phyloP scores from a whole-genome alignment of 2,113 vertebrate species.

The Sinocyclocheilus anshuiensis region DNA sequence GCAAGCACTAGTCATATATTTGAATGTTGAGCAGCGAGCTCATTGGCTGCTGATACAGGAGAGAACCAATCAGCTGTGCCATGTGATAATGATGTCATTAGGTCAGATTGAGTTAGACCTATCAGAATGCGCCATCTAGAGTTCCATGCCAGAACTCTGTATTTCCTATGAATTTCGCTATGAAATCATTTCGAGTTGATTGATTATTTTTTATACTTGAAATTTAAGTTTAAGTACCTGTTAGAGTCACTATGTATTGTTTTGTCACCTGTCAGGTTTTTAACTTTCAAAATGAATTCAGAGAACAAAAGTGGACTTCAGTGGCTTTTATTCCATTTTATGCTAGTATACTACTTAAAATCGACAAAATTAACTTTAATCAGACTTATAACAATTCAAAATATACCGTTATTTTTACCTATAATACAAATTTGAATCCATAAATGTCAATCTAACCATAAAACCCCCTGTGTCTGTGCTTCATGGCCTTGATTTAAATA shows the following conservation, averaged over 20 bases:
- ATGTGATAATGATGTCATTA: too few relatives aligned
- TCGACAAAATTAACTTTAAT: neutral
- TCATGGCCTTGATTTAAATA: neutral
- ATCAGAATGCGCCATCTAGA: too few relatives aligned
- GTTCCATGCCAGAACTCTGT: too few relatives aligned
- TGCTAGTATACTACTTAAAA: neutral
- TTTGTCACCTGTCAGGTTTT: neutral
- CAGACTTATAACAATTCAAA: neutral
- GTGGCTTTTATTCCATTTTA: neutral
- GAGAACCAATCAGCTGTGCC: too few relatives aligned
- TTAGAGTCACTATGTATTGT: neutral
- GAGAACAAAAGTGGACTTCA: neutral
- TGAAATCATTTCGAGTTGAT: neutral
- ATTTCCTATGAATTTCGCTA: neutral
- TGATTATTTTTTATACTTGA: neutral
- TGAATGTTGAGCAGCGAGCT: too few relatives aligned
- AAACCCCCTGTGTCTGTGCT: neutral
- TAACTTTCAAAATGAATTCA: neutral
- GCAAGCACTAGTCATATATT: too few relatives aligned
- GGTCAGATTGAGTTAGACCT: too few relatives aligned
- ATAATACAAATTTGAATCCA: neutral
- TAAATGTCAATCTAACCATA: neutral
- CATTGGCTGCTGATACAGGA: too few relatives aligned
- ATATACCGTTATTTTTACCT: neutral
- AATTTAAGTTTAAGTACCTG: neutral